Conservation (phyloP, 92 coral and sea anemone species). For the Epizoanthus illoricatus region DNA sequence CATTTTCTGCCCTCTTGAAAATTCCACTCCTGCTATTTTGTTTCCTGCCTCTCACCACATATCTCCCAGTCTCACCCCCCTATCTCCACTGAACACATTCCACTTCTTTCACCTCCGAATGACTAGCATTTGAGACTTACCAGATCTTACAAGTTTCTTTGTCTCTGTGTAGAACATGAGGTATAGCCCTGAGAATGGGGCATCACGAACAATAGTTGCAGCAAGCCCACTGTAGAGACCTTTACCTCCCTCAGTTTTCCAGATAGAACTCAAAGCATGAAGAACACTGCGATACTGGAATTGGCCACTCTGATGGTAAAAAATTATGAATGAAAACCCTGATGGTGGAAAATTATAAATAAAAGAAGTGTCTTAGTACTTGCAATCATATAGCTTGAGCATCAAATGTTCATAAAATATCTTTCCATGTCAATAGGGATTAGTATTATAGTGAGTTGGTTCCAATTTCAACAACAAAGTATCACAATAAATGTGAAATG, state of each 20-base stretch:
- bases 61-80: too few relatives aligned
- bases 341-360: neutral
- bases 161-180: constrained; percentile 91
- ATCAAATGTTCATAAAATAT: too few relatives aligned
- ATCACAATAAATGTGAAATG: neutral
- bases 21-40: too few relatives aligned
- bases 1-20: too few relatives aligned
- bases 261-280: constrained; percentile 79
- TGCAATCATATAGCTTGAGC: neutral
- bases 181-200: constrained; percentile 94
- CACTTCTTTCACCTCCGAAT: too few relatives aligned
- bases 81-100: too few relatives aligned
- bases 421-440: too few relatives aligned
- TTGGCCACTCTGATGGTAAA: constrained; percentile 76
- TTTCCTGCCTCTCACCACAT: too few relatives aligned
- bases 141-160: constrained; percentile 69
- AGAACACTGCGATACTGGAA: constrained; percentile 79
- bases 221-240: constrained; percentile 90
- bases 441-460: neutral
- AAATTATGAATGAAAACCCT: neutral
- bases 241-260: constrained; percentile 89
- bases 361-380: constrained; percentile 2
- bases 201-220: constrained; percentile 94
- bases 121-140: constrained; percentile 43
- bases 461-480: neutral